Evolutionary conservation across 2,888 invertebrate genomes (phyloP).

Genomic region (Stomorhina lunata): DNA sequence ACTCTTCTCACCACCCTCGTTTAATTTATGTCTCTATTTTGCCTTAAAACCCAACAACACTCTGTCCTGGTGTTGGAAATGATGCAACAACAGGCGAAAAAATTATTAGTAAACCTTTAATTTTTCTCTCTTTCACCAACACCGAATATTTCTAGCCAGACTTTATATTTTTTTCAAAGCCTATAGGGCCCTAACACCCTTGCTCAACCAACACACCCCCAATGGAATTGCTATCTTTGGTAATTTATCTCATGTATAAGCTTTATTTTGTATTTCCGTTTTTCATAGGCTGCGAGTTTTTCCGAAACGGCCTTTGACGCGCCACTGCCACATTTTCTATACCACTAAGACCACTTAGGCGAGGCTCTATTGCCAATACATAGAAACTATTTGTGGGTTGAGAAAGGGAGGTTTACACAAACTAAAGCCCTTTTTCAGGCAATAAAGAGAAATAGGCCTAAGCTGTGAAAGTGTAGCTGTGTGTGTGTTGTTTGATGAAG

Average conservation of each 20-base stretch:
- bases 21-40: constrained; percentile 12
- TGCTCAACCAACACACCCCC: not conserved
- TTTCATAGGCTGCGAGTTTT: constrained; percentile 50
- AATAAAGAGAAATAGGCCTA: too few relatives aligned
- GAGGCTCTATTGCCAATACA: constrained; percentile 68
- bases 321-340: constrained; percentile 47
- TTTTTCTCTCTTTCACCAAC: not conserved
- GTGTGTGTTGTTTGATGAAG: not conserved
- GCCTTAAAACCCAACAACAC: constrained; percentile 25
- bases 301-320: constrained; percentile 35
- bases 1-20: not conserved
- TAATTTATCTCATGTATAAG: constrained; percentile 68
- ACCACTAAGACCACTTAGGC: constrained; percentile 40
- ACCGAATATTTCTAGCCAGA: too few relatives aligned
- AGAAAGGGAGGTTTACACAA: not conserved
- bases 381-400: constrained; percentile 26
- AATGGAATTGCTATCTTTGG: constrained; percentile 64
- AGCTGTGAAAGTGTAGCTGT: not conserved
- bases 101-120: not conserved
- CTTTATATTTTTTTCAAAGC: not conserved
- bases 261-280: constrained; percentile 68
- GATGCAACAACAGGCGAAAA: constrained; percentile 1
- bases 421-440: not conserved
- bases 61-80: constrained; percentile 15
- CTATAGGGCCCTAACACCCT: not conserved